Evolutionary conservation across 2,797 vertebrate genomes (phyloP), one percentile per base, ranked within the genome.

Genomic region (Eulemur rubriventer): DNA sequence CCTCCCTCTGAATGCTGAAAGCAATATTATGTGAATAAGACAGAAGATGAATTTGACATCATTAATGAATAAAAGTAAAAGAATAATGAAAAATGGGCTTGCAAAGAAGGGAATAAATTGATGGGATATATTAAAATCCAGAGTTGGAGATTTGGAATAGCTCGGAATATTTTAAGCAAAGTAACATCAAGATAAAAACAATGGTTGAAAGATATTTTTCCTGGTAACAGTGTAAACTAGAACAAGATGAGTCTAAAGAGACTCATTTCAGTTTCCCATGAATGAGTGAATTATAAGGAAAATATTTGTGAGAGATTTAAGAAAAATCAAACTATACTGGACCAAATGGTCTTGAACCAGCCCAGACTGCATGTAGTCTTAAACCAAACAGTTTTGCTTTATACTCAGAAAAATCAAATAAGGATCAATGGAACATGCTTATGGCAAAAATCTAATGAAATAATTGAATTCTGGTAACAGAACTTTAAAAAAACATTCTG

Each of bases 61-160:
- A 72, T 91, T 76, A 80, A 41, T 81, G 55, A 96, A 63, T 61
- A 35, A 91, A 72, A 92, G 59, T 24, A 43, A 75, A 96, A 75
- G 26, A 92, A 88, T 70, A 38, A 89, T 89, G 35, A 93, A 79
- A 94, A 92, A 87, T 28, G 28, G 28, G 28, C 70, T 82, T 24
- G 20, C 50, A 14, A 81, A 28, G 26, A 81, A 91, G 20, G n/a
- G 28, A 17, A n/a, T 17, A 65, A 70, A 59, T 12, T 50, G 10
- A 65, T 26, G n/a, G 9, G 4, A 2, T 26, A 6, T 81, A 52
- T 55, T 79, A 43, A 94, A 82, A 96, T 57, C 59, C 48, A 89
- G 4, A 70, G 24, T 30, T 59, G 9, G 63, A 86, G 69, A 55
- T 82, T 10, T 63, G 12, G 13, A 67, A 75, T 92, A 12, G 6